Conservation (phyloP, 2,797 vertebrate genomes). For the Danio albolineatus region DNA sequence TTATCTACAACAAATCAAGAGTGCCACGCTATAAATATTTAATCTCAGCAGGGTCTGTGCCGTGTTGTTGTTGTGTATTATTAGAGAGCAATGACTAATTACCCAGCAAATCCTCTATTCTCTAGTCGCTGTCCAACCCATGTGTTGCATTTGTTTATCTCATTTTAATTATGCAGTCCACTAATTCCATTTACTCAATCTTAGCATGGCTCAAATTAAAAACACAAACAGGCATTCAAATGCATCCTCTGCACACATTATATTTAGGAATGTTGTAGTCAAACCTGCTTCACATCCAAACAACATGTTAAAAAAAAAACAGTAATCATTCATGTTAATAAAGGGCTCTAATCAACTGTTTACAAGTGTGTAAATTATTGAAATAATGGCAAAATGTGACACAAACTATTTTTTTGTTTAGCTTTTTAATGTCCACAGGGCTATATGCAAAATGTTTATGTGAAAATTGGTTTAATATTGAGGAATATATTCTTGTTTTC, state of each 20-base stretch:
- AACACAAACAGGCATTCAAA: slow-evolving; percentile 35
- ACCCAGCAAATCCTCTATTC: not conserved
- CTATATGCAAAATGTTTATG: too few relatives aligned
- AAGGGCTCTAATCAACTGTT: not conserved
- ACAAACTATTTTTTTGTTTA: too few relatives aligned
- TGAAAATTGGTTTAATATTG: too few relatives aligned
- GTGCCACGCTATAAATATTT: not conserved
- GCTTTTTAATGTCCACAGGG: too few relatives aligned
- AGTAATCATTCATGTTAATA: not conserved
- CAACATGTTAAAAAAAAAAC: too few relatives aligned
- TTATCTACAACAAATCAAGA: not conserved
- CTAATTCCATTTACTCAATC: slow-evolving; percentile 22
- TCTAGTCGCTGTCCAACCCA: not conserved
- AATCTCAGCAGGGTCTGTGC: not conserved
- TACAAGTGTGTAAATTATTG: too few relatives aligned
- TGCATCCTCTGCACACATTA: not conserved
- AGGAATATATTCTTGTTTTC: too few relatives aligned
- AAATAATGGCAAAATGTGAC: too few relatives aligned
- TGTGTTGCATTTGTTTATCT: slow-evolving; percentile 29
- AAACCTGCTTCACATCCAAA: not conserved
- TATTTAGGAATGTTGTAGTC: not conserved
- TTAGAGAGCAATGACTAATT: not conserved
- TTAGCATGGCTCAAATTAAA: slow-evolving; percentile 19
- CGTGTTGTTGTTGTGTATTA: not conserved
- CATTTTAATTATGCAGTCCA: slow-evolving; percentile 27